Evolutionary conservation across 2,888 invertebrate genomes (phyloP), one percentile per base, ranked within the genome.

Genomic region (Octodonta nipae): DNA sequence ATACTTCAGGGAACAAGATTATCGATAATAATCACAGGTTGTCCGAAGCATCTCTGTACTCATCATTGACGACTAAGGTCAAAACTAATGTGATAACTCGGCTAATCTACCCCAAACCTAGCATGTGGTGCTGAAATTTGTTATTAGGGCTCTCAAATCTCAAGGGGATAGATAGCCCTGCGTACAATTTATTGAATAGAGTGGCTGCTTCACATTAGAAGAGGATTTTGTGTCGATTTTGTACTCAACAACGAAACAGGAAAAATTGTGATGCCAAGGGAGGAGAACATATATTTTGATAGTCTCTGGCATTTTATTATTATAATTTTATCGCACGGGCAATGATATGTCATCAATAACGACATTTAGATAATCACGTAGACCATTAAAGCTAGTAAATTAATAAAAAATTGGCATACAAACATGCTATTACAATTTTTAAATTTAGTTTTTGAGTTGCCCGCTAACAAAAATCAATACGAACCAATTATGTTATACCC

Each of bases 1-100:
- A 12, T 27, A 12, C 27, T 12, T 3, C 5, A 3, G 13, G 12
- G 10, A 27, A 27, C 27, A 10, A 10, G 49, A 51, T 51, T 48
- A 49, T 38, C 37, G 38, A 41, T 37, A 41, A 48, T 52, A 52
- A 52, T 52, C 47, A 51, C 49, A 50, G 50, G 52, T 52, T 50
- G 52, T 46, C 49, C 41, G 43, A 42, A 22, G 10, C 10, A 11
- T 11, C 11, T 22, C 11, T 22, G 26, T 26, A 17, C 6, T 17
- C 5, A 8, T 17, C 5, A 8, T 13, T 11, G 26, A 11, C 8
- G 40, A 37, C 34, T 34, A 42, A 48, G 48, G 48, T 48, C 46
- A 48, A 45, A 40, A 40, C 46, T 47, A 47, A 47, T 47, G 42
- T 43, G 46, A 45, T 48, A 48, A 48, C 37, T 43, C 36, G 30